Evolutionary conservation across 2,888 invertebrate genomes (phyloP), one percentile per base, ranked within the genome.

Genomic region (Diarsia mendica): DNA sequence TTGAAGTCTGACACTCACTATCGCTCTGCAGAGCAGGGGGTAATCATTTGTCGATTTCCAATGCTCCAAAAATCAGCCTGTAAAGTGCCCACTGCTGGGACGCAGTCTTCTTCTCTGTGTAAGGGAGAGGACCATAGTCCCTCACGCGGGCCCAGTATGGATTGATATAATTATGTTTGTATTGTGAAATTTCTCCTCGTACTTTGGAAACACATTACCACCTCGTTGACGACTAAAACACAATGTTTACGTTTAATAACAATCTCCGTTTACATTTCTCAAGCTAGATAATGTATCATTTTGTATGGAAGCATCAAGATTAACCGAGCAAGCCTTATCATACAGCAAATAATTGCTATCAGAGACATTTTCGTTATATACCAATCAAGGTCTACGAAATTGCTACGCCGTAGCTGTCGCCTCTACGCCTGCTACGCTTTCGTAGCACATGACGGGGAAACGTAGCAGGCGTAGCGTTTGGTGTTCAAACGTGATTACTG

Each of bases 231-330:
- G 51, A 68, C 55, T 53, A 58, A 58, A 63, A 70, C 64, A 79
- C 67, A 74, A 64, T 86, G 74, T 86, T 86, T 86, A 80, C 85
- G 58, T 85, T 77, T 86, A 82, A 85, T 85, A 82, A 77, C 73
- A 39, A 39, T 74, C 75, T 75, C 18, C 11, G 80, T 75, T 64
- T 82, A 82, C 73, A 67, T 76, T 66, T 18, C 46, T 18, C 70
- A 78, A 78, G 77, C 77, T 72, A 78, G 80, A 83, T 79, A 79
- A 67, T 28, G 46, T 64, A 65, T 68, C 55, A 74, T 69, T 72
- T 64, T 66, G 60, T 48, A 39, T 44, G 18, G 3, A 11, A 60
- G 53, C 39, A 20, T 55, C n/a, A 48, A 67, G 53, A 82, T 72
- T 75, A 75, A 63, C 55, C 53, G 51, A 23, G 44, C 6, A 13